phyloP scores from a whole-genome alignment of 2,888 invertebrate genomes.

The Stenurella melanura region DNA sequence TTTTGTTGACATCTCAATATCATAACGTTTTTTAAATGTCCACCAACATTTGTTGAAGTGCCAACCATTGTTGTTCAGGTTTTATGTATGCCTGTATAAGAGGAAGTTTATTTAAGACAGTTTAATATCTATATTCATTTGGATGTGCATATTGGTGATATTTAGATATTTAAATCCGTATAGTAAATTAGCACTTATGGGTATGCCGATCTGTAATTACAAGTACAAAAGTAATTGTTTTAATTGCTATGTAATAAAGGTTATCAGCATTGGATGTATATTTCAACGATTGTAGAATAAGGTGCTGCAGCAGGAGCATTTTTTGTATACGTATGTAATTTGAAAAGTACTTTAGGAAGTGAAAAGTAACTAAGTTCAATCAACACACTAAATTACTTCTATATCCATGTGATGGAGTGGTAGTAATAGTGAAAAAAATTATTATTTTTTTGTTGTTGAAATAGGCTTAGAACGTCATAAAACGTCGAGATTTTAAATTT shows the following conservation, averaged over 20 bases:
- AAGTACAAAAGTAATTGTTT: conserved; percentile 22
- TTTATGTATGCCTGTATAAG: neutral
- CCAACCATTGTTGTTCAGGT: neutral
- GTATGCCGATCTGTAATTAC: conserved; percentile 20
- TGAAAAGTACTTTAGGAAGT: no score
- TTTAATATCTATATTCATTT: neutral
- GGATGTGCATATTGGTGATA: neutral
- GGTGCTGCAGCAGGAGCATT: no score
- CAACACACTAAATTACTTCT: no score
- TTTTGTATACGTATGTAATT: no score
- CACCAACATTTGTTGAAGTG: conserved; percentile 4
- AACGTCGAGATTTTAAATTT: no score
- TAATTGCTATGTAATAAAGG: conserved; percentile 20
- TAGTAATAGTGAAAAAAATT: no score
- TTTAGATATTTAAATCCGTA: neutral
- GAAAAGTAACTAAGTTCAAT: no score
- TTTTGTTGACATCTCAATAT: conserved; percentile 43
- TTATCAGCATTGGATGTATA: neutral
- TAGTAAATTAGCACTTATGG: neutral
- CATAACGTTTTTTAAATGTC: neutral
- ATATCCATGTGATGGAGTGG: no score
- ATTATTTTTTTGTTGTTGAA: no score
- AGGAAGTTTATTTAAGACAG: neutral
- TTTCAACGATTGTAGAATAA: no score
- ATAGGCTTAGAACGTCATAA: no score